Conservation (phyloP, 1,140 invertebrate species). For the Apis laboriosa region DNA sequence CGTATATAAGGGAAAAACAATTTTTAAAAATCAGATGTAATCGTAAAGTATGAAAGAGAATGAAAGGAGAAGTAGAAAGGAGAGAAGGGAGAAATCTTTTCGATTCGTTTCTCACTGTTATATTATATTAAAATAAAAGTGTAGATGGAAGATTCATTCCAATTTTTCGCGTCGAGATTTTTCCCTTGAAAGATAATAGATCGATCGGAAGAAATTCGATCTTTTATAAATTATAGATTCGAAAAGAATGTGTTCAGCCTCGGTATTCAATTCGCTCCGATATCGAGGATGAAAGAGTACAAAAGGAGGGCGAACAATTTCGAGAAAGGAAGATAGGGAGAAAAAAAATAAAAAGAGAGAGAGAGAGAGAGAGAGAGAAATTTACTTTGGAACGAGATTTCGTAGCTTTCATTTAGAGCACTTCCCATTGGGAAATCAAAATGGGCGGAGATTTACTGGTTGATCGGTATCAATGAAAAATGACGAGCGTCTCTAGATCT, state of each 20-base stretch:
- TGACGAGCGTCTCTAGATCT: conserved; percentile 29
- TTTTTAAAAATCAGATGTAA: no score
- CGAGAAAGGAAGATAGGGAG: not conserved
- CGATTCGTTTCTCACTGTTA: no score
- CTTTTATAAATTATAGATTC: not conserved
- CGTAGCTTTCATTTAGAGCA: conserved; percentile 24
- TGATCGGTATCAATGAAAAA: conserved; percentile 32
- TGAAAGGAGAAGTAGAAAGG: no score
- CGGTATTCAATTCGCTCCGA: conserved; percentile 14
- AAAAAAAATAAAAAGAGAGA: not conserved
- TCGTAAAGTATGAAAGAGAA: no score
- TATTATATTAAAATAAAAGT: not conserved
- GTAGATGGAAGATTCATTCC: not conserved
- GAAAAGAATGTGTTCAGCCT: no score
- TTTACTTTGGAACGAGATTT: no score
- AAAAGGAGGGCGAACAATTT: conserved; percentile 23
- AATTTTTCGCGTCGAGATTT: not conserved
- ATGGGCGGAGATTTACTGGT: conserved; percentile 4
- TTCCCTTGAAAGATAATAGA: no score
- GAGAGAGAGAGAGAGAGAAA: not conserved
- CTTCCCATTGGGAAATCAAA: conserved; percentile 41
- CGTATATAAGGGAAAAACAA: no score
- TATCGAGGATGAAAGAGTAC: conserved; percentile 9
- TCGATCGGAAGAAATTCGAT: not conserved
- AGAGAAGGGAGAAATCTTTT: no score